Base-by-base conservation (phyloP, 2,113 vertebrate species). In the Tetrax tetrax region DNA sequence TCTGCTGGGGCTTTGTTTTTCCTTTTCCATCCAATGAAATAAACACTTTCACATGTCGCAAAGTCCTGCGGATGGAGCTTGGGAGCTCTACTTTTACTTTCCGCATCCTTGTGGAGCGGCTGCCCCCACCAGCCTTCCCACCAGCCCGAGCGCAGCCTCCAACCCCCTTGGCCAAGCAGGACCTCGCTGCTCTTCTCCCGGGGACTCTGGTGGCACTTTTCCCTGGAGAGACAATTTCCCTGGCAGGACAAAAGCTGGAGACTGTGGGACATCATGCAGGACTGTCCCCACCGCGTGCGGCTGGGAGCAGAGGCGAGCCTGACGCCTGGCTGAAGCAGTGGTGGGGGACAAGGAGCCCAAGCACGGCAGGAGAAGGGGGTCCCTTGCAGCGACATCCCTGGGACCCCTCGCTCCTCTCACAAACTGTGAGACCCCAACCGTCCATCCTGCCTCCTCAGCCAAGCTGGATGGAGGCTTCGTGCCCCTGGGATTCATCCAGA, bases 1-100 rank as follows among this genome's bases (percentile, higher is more conserved):
- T 81, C 80, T 89, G 45, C 86, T 54, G 89, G 50, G 80, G n/a
- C 65, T 96, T 94, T 89, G 65, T 92, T 96, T 96, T 93, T 77
- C 86, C 87, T 63, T 86, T 64, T 71, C 90, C 54, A 48, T 83
- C 89, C 94, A 87, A 65, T 63, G 87, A 82, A 96, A 95, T 79
- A 87, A 96, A 95, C 72, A 76, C 81, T 95, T 92, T 72, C 89
- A 63, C 74, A 19, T 85, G 87, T 65, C 2, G 0, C 0, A 0
- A 14, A 91, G 74, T 77, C 74, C 87, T 43, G 53, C 0, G 0
- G 86, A 64, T 4, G 5, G 48, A 75, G 69, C 66, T 45, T 38
- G 50, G 89, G 93, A 92, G 60, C 64, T 92, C 59, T 71, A 56
- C 28, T 79, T 56, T 70, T 76, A 11, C 51, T 81, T 77, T 60